A percentile compares a stretch with the other conserved stretches of the same genome.
phyloP scores from a whole-genome alignment of 2,113 vertebrate genomes.

The Marmota flaviventris region DNA sequence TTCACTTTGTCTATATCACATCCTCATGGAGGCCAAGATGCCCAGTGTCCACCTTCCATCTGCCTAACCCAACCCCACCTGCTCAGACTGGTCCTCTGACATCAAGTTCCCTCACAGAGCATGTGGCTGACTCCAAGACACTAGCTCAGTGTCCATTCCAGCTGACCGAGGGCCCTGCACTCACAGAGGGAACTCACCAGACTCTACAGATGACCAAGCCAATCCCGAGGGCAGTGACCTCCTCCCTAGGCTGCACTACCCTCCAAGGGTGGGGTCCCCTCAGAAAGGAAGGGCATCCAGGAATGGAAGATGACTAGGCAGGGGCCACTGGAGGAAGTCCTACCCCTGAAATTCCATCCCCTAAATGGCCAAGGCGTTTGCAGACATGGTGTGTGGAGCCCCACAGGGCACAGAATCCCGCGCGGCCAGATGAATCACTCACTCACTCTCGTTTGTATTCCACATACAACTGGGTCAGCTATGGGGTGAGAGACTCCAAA shows the following conservation, averaged over 20 bases:
- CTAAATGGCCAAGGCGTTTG: not conserved
- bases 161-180: not conserved
- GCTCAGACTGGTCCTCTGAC: not conserved
- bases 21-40: not conserved
- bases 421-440: not conserved
- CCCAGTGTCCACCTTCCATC: fast-evolving
- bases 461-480: not conserved
- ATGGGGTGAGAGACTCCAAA: not conserved
- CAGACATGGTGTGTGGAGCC: not conserved
- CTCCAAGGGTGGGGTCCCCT: not conserved
- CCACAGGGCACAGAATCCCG: not conserved
- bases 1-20: not conserved
- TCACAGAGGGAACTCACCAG: fast-evolving
- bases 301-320: too few relatives aligned
- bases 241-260: not conserved
- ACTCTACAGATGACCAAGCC: not conserved
- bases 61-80: not conserved
- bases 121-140: not conserved
- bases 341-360: conserved; percentile 2
- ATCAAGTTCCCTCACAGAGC: not conserved
- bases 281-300: not conserved
- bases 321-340: not conserved
- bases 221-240: not conserved
- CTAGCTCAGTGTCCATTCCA: not conserved
- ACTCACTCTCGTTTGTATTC: not conserved